phyloP scores from a whole-genome alignment of 2,888 invertebrate genomes.

The Drosophila longiperda region DNA sequence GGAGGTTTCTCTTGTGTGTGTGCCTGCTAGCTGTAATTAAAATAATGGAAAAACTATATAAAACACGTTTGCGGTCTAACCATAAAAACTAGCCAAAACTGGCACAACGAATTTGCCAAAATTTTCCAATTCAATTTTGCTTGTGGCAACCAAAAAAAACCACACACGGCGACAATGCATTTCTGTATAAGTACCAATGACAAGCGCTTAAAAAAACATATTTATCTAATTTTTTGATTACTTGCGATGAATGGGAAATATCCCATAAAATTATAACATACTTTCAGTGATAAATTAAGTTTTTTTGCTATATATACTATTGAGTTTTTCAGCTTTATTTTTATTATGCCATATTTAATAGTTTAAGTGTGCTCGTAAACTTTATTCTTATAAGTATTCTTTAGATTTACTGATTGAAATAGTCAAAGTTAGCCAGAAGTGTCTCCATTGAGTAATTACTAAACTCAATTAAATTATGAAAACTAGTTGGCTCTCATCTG shows the following conservation, averaged over 20 bases:
- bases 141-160: constrained; percentile 17
- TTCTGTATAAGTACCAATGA: constrained; percentile 9
- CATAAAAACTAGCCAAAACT: constrained; percentile 52
- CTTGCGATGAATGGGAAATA: background rate
- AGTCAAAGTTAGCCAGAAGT: background rate
- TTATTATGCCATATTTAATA: background rate
- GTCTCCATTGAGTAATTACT: background rate
- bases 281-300: background rate
- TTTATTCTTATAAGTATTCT: background rate
- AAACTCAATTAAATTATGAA: background rate
- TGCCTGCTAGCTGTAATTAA: constrained; percentile 70
- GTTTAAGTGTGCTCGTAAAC: background rate
- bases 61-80: constrained; percentile 60
- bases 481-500: background rate
- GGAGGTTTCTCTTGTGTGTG: background rate
- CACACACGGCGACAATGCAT: constrained; percentile 19
- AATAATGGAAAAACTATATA: constrained; percentile 69
- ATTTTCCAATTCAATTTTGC: constrained; percentile 46
- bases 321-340: background rate
- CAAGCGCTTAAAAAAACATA: background rate
- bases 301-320: background rate
- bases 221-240: background rate
- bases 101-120: constrained; percentile 27
- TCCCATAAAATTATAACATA: background rate
- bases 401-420: background rate